These are phyloP conservation scores for Heliconius eleuchia DNA, from an alignment of 1,140 invertebrate genomes.

Conservation along the genomic window DNA sequence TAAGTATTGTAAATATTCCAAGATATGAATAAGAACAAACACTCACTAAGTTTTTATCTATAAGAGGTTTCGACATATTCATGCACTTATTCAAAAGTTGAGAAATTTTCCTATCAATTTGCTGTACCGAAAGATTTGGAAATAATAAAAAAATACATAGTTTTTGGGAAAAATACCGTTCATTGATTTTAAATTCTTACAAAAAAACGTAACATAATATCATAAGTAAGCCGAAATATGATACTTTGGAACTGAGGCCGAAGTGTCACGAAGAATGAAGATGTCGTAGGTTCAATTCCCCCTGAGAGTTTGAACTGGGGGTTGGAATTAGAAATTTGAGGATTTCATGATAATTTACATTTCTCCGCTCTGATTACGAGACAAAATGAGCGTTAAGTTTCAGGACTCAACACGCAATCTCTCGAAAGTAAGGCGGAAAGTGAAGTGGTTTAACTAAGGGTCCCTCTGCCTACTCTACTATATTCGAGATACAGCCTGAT, in stretches of 20 bases:
- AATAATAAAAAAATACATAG: neutral
- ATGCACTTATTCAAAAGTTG: neutral
- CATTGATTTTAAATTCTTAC: no score
- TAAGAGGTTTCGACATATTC: constrained; percentile 11
- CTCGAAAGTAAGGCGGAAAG: accelerated
- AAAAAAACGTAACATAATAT: no score
- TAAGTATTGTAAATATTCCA: constrained; percentile 11
- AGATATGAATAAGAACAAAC: neutral
- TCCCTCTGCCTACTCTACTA: neutral
- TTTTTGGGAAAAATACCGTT: no score
- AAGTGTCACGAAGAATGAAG: no score
- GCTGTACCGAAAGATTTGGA: neutral
- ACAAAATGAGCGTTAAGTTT: neutral
- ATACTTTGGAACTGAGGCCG: no score
- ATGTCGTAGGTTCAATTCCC: neutral
- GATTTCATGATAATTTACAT: neutral
- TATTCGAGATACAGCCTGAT: neutral
- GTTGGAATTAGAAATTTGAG: no score
- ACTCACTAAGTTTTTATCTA: constrained; percentile 6
- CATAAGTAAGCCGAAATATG: no score
- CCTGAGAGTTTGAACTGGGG: neutral
- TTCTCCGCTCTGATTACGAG: neutral
- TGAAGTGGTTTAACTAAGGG: neutral
- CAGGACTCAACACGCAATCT: neutral
- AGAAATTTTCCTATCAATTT: constrained; percentile 6